Conservation (phyloP, 2,797 vertebrate species). For the Emys orbicularis region DNA sequence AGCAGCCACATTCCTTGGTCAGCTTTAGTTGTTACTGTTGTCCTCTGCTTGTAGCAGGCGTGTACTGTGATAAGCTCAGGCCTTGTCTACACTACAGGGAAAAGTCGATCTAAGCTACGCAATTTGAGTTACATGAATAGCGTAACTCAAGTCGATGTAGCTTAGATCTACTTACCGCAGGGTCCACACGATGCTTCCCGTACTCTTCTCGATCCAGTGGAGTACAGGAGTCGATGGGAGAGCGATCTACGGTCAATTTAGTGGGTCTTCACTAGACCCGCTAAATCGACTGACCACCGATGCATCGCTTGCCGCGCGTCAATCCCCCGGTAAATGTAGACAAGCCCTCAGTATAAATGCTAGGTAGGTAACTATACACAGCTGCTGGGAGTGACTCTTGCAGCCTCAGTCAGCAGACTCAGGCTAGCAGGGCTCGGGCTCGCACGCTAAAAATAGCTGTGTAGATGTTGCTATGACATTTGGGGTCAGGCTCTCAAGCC, state of each 20-base stretch:
- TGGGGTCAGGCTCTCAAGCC: background rate
- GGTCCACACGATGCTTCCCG: too few species aligned
- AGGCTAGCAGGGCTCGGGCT: background rate
- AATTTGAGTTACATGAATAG: too few species aligned
- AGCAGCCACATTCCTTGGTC: background rate
- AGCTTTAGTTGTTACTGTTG: background rate
- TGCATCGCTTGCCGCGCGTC: fast-evolving
- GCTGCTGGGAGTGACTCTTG: background rate
- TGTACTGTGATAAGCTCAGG: background rate
- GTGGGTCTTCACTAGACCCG: too few species aligned
- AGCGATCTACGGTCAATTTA: too few species aligned
- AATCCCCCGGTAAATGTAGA: too few species aligned
- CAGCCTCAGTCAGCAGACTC: background rate
- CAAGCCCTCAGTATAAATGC: background rate
- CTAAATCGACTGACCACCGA: too few species aligned
- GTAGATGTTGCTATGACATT: background rate
- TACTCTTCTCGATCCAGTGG: too few species aligned
- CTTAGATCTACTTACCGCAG: too few species aligned
- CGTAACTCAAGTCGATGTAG: too few species aligned
- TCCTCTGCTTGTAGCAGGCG: background rate
- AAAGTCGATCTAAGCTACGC: too few species aligned
- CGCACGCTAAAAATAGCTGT: background rate
- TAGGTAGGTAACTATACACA: background rate
- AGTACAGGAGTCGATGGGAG: too few species aligned
- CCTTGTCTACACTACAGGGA: too few species aligned